Base-by-base conservation (phyloP, 1,140 invertebrate genomes). In the Archivesica marissinica region DNA sequence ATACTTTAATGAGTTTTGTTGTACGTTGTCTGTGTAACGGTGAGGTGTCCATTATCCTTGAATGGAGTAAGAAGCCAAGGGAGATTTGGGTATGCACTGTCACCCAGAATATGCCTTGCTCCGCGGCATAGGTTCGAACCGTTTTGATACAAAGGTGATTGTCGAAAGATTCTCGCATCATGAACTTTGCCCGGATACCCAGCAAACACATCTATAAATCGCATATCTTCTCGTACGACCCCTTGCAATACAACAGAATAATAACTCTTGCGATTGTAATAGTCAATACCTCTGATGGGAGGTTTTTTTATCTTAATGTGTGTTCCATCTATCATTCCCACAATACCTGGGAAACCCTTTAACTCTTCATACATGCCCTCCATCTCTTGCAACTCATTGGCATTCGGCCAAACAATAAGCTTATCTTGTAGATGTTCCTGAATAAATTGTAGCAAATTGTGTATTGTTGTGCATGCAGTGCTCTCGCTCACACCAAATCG, bases 1-100 rank as follows among this genome's bases (percentile, higher is more conserved):
- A 59, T 35, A 7, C 85, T 70, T 28, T 38, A 72, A 38, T 70
- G 50, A 28, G 56, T 30, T 75, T 70, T 76, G 64, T 70, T 85
- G 41, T 70, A 85, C 23, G 44, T 30, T 25, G 56, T 68, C 72
- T 78, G 59, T 30, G 9, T 75, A 50, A 15, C 25, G 23, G 74
- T 68, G 1, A 77, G 33, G 20, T 78, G 54, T 4, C 83, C 74
- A 68, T 74, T 78, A 70, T 72, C 83, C 13, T 66, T 39, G 17
- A 38, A 85, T 1, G 75, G 75, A 25, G 39, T 54, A 11, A 54
- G 3, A 85, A 47, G 25, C 30, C 25, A 70, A 70, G 50, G 13
- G 59, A 70, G 35, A 33, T 41, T 35, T 30, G 61, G 66, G 47
- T 89, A 89, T n/a, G 83, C 84, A 39, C 17, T 81, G 85, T 84